A percentile compares a stretch with the other conserved stretches of the same genome.
Conservation (phyloP, 2,888 invertebrate species). For the Heliconius sara region DNA sequence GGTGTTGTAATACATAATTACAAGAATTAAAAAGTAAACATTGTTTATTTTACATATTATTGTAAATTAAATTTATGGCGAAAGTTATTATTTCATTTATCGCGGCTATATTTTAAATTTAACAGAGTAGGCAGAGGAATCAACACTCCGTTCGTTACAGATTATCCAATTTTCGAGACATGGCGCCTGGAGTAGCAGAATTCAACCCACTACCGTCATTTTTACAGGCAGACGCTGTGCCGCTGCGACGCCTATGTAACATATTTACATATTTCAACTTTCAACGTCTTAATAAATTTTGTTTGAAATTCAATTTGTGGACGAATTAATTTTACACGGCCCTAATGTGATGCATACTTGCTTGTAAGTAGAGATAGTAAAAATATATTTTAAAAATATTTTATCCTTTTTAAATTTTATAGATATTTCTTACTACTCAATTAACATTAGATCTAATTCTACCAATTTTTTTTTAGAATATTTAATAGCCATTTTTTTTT, state of each 20-base stretch:
- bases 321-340: constrained; percentile 9
- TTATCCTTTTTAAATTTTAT: background rate
- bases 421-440: background rate
- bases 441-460: background rate
- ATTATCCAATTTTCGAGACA: too few species aligned
- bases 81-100: too few species aligned
- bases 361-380: background rate
- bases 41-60: too few species aligned
- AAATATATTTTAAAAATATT: background rate
- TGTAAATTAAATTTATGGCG: background rate
- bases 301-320: constrained; percentile 2
- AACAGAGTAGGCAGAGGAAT: background rate
- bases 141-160: too few species aligned
- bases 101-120: background rate
- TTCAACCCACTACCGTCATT: background rate
- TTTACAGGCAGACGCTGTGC: background rate
- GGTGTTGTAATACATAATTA: background rate
- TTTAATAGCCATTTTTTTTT: background rate
- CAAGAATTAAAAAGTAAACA: background rate
- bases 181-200: too few species aligned
- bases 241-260: too few species aligned
- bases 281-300: background rate
- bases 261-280: background rate
- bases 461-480: background rate
- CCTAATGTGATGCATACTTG: background rate